Evolutionary conservation across 64 coral and sea anemone genomes (phyloP).

Genomic region (Montipora efflorescens): DNA sequence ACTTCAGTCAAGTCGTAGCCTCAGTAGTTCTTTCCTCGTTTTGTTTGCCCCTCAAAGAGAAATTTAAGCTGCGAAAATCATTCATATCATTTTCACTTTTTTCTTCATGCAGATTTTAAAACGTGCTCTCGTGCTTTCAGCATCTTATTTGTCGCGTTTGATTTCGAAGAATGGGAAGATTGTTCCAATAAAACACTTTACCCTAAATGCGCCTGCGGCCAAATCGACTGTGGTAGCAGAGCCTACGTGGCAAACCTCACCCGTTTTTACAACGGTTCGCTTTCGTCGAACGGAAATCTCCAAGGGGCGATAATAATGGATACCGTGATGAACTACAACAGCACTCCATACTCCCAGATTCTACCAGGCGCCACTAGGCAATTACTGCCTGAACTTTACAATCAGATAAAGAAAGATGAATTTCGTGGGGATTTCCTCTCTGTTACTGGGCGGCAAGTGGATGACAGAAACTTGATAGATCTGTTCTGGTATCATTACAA

Average conservation of each 20-base stretch:
- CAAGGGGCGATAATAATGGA: conserved; percentile 88
- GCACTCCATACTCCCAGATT: conserved; percentile 56
- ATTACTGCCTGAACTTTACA: background rate
- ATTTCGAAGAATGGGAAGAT: conserved; percentile 80
- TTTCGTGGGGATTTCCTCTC: conserved; percentile 65
- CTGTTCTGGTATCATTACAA: conserved; percentile 66
- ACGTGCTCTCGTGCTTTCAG: conserved; percentile 55
- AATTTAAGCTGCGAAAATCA: too few species aligned
- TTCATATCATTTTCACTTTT: background rate
- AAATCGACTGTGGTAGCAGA: conserved; percentile 52
- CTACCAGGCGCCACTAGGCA: background rate
- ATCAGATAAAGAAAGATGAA: conserved; percentile 5
- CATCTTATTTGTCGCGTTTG: conserved; percentile 78
- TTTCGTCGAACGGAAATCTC: conserved; percentile 46
- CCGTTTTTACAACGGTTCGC: conserved; percentile 32
- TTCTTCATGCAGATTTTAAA: conserved; percentile 18
- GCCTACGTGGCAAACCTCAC: conserved; percentile 73
- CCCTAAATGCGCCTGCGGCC: conserved; percentile 19
- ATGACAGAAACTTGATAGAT: conserved; percentile 42
- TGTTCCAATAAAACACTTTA: background rate
- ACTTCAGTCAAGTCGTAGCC: too few species aligned
- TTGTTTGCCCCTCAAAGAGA: too few species aligned
- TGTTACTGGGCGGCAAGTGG: conserved; percentile 22
- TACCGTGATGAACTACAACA: conserved; percentile 76
- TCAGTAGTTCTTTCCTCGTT: too few species aligned